Conservation (phyloP, 2,888 invertebrate species). For the Onthophagus sagittarius region DNA sequence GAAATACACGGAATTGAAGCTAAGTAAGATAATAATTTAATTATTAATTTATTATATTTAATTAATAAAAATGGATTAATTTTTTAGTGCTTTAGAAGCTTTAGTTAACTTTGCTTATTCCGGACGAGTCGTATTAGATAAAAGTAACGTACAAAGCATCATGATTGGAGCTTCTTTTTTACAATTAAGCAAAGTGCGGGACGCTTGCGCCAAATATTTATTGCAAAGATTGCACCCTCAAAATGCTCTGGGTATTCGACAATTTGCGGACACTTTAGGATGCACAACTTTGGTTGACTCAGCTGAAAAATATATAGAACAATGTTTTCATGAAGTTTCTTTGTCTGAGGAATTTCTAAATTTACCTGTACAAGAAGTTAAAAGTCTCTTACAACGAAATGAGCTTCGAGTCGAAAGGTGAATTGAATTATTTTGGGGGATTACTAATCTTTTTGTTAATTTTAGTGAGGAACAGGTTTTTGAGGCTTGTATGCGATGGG, state of each 20-base stretch:
- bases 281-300: constrained; percentile 67
- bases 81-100: constrained; percentile 69
- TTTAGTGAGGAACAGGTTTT: constrained; percentile 75
- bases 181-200: constrained; percentile 72
- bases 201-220: constrained; percentile 79
- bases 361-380: constrained; percentile 59
- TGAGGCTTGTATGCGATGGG: constrained; percentile 80
- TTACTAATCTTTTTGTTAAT: neutral
- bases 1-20: constrained; percentile 79
- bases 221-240: constrained; percentile 72
- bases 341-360: constrained; percentile 72
- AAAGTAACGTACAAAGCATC: constrained; percentile 76
- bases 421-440: neutral
- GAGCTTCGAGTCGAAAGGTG: constrained; percentile 66
- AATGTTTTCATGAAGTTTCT: constrained; percentile 74
- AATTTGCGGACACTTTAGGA: constrained; percentile 75
- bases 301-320: constrained; percentile 75
- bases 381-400: constrained; percentile 68
- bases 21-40: constrained; percentile 51
- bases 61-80: too few relatives aligned
- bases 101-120: constrained; percentile 84
- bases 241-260: constrained; percentile 75
- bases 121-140: constrained; percentile 70
- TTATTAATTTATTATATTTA: neutral
- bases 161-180: constrained; percentile 83